Percentiles rank a stretch among this genome's conserved stretches.
Conservation (phyloP, 2,888 invertebrate genomes). For the Agrochola lota region DNA sequence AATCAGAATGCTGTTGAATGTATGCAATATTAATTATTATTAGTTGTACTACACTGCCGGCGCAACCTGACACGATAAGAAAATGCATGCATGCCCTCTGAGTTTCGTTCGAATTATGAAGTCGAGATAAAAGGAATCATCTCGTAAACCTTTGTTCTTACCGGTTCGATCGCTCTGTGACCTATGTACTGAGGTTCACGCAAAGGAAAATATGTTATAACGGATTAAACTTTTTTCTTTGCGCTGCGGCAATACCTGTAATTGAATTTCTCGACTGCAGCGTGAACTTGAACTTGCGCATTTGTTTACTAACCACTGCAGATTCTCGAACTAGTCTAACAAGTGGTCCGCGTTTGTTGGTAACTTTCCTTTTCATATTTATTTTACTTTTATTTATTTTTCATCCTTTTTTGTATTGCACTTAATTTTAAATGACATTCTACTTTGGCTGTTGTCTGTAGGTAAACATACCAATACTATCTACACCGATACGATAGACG, state of each 20-base stretch:
- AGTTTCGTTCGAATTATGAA: neutral
- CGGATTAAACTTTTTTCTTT: neutral
- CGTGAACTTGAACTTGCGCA: neutral
- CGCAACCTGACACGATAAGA: neutral
- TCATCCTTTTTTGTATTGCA: neutral
- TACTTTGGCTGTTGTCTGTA: neutral
- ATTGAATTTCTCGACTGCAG: neutral
- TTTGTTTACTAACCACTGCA: slow-evolving; percentile 5
- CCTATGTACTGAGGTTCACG: neutral
- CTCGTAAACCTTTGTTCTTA: slow-evolving; percentile 2
- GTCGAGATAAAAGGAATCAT: neutral
- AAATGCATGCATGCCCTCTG: neutral
- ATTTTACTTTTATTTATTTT: neutral
- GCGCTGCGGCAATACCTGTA: neutral
- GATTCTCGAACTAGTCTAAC: neutral
- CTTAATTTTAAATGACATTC: neutral
- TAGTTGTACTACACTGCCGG: neutral
- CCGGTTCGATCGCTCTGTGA: neutral
- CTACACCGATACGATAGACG: neutral
- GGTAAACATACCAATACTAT: neutral
- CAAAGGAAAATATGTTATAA: neutral
- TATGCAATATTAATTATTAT: neutral
- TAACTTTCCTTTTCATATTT: neutral
- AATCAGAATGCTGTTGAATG: neutral
- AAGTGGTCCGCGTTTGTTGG: neutral